A percentile compares a stretch with the other conserved stretches of the same genome.
Evolutionary conservation across 2,797 vertebrate species (phyloP).

Genomic region (Lophotriccus pileatus): DNA sequence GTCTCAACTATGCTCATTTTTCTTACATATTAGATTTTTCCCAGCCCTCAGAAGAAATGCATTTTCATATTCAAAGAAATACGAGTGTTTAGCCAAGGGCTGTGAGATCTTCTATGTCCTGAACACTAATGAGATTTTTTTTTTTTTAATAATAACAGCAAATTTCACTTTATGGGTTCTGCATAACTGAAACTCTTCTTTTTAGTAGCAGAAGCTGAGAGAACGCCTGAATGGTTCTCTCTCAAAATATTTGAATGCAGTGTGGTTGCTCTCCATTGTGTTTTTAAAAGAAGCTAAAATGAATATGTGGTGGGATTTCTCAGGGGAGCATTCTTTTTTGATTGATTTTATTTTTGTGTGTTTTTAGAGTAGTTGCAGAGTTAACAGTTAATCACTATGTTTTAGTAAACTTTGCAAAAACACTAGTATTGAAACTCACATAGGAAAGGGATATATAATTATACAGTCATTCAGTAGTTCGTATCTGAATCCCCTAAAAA

Average conservation of each 20-base stretch:
- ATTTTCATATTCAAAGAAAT: background rate
- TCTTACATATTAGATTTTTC: background rate
- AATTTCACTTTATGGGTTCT: background rate
- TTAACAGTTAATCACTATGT: background rate
- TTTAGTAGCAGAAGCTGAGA: background rate
- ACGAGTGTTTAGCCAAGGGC: background rate
- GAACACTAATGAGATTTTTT: background rate
- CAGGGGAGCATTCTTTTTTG: accelerated
- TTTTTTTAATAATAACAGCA: background rate
- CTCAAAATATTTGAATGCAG: background rate
- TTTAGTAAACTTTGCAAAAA: background rate
- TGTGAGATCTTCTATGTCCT: background rate
- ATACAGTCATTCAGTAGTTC: background rate
- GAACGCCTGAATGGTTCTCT: background rate
- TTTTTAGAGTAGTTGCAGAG: background rate
- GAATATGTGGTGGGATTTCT: background rate
- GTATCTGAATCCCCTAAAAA: background rate
- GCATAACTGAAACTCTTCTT: background rate
- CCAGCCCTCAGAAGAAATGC: background rate
- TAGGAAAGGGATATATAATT: background rate
- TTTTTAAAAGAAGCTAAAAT: background rate
- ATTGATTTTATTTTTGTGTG: background rate
- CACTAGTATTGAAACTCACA: background rate
- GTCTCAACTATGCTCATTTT: background rate
- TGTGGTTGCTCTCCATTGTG: background rate